phyloP scores from a whole-genome alignment of 1,140 invertebrate genomes.

The Lasioglossum baleicum region DNA sequence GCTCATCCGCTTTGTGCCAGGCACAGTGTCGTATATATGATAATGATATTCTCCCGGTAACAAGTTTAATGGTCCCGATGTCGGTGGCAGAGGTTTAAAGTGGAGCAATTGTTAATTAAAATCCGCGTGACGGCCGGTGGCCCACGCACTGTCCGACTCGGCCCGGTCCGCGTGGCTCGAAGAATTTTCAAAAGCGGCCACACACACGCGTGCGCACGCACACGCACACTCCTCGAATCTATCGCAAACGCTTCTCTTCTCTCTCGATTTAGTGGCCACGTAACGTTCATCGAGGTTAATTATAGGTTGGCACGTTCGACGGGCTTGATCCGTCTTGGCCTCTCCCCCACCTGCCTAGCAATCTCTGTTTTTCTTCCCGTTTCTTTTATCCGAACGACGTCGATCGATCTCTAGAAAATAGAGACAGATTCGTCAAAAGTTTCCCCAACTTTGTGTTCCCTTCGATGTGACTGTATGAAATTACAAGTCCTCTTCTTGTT shows the following conservation, averaged over 20 bases:
- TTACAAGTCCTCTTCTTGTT: no score
- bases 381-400: constrained; percentile 17
- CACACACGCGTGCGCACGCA: not conserved
- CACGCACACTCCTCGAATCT: no score
- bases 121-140: constrained; percentile 30
- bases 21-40: constrained; percentile 3
- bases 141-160: constrained; percentile 47
- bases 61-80: constrained; percentile 58
- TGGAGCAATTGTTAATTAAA: constrained; percentile 68
- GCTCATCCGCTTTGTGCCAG: not conserved
- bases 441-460: no score
- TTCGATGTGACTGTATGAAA: no score
- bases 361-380: constrained; percentile 31
- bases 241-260: no score
- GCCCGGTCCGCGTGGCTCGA: not conserved
- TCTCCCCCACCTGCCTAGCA: not conserved
- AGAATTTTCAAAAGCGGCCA: constrained; percentile 39
- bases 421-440: no score
- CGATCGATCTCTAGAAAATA: not conserved
- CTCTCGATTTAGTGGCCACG: constrained; percentile 41
- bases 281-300: constrained; percentile 57
- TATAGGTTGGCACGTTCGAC: constrained; percentile 54
- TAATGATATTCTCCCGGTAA: constrained; percentile 44
- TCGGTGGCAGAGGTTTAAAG: constrained; percentile 45
- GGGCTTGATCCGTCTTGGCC: constrained; percentile 27